phyloP scores from a whole-genome alignment of 1,140 invertebrate species.

The Stegodyphus mimosarum region DNA sequence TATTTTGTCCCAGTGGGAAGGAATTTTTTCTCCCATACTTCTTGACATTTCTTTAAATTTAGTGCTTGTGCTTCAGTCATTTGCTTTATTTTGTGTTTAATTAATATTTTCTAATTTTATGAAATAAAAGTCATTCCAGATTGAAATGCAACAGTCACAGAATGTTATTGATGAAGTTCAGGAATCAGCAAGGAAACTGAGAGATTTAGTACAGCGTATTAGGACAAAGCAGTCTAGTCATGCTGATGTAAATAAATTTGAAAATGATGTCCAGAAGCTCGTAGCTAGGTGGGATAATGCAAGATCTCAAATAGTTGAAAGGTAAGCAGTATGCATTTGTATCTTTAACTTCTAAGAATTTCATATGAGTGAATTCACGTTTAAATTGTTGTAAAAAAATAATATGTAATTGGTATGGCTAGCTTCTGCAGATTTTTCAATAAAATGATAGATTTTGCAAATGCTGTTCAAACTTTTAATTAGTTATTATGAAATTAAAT shows the following conservation, averaged over 20 bases:
- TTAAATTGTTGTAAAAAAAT: no score
- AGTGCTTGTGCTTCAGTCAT: no score
- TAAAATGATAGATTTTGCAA: no score
- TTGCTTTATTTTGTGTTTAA: neutral
- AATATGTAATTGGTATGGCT: no score
- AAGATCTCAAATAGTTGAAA: constrained; percentile 88
- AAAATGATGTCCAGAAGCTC: constrained; percentile 88
- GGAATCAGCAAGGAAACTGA: constrained; percentile 86
- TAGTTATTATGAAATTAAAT: no score
- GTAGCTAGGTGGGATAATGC: constrained; percentile 91
- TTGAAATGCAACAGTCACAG: constrained; percentile 84
- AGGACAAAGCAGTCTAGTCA: constrained; percentile 76
- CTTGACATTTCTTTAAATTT: no score
- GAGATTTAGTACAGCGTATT: constrained; percentile 86
- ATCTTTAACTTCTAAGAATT: no score
- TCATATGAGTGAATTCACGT: no score
- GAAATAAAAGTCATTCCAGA: constrained; percentile 71
- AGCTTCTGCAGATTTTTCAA: no score
- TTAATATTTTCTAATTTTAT: neutral
- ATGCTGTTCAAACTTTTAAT: no score
- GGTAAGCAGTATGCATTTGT: constrained; percentile 70
- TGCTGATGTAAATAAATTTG: constrained; percentile 88
- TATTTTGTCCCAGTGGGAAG: no score
- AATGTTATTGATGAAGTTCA: constrained; percentile 88
- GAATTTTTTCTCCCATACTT: no score